Conservation (phyloP, 2,113 vertebrate genomes). For the Pollachius pollachius region DNA sequence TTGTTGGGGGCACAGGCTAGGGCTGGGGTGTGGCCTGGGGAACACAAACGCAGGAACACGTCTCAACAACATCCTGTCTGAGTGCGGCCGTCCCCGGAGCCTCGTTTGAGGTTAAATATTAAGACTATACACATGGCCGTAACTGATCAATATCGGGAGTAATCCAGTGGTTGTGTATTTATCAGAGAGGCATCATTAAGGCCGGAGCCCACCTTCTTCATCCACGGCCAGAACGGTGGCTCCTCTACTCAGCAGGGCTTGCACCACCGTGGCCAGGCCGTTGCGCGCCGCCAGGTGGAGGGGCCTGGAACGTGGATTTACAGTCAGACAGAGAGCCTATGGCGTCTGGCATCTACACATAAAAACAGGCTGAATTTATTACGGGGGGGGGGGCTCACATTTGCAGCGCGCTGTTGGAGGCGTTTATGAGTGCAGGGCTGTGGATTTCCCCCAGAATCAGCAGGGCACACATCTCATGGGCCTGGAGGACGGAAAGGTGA, state of each 20-base stretch:
- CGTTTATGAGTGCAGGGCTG: conserved; percentile 95
- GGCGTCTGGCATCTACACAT: neutral
- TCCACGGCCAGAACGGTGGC: conserved; percentile 97
- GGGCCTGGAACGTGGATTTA: conserved; percentile 74
- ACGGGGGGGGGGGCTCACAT: conserved; percentile 78
- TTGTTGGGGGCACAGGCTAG: conserved; percentile 98
- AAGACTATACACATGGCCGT: neutral
- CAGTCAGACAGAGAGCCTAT: neutral
- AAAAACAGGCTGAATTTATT: too few relatives aligned
- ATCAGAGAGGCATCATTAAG: too few relatives aligned
- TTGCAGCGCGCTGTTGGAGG: conserved; percentile 94
- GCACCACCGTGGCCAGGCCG: conserved; percentile 92
- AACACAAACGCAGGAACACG: neutral
- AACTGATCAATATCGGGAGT: too few relatives aligned
- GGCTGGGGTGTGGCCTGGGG: conserved; percentile 88
- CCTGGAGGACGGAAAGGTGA: conserved; percentile 63
- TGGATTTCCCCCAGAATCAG: conserved; percentile 96
- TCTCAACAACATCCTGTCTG: too few relatives aligned
- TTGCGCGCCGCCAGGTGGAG: conserved; percentile 95
- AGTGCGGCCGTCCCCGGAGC: too few relatives aligned
- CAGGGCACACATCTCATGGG: conserved; percentile 98
- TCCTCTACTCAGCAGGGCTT: conserved; percentile 93
- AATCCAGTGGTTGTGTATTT: too few relatives aligned
- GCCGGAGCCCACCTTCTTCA: conserved; percentile 84
- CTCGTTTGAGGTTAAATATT: too few relatives aligned